phyloP scores from a whole-genome alignment of 1,140 invertebrate genomes.

The Monomorium pharaonis region DNA sequence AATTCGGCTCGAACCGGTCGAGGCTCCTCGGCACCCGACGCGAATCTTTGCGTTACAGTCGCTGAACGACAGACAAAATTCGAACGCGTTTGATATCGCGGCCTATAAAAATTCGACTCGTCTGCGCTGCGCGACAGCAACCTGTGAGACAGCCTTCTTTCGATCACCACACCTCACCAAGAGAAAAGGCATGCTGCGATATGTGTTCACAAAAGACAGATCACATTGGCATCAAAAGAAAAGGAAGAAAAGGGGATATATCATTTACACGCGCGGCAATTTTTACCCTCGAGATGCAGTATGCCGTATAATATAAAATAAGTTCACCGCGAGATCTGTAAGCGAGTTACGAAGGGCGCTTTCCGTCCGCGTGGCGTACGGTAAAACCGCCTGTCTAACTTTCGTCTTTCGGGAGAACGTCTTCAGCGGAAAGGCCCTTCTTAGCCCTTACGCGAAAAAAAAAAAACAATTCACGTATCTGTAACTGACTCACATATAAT shows the following conservation, averaged over 20 bases:
- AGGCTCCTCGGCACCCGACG: neutral
- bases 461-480: conserved; percentile 33
- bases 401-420: neutral
- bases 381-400: neutral
- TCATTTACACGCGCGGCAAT: conserved; percentile 55
- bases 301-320: conserved; percentile 4
- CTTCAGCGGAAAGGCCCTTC: neutral
- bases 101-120: neutral
- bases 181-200: conserved; percentile 73
- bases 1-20: conserved; percentile 58
- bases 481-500: conserved; percentile 51
- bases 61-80: neutral
- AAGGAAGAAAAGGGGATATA: conserved; percentile 10
- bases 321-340: conserved; percentile 29
- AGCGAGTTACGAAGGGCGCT: conserved; percentile 26
- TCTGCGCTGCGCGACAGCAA: neutral
- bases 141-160: neutral
- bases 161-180: conserved; percentile 23
- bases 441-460: neutral
- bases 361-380: neutral
- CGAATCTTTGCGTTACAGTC: conserved; percentile 7
- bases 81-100: conserved; percentile 18
- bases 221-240: conserved; percentile 35
- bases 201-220: conserved; percentile 58
- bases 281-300: conserved; percentile 64